These are phyloP conservation scores for Scophthalmus maximus DNA, from an alignment of 2,113 vertebrate species.

Conservation along the genomic window DNA sequence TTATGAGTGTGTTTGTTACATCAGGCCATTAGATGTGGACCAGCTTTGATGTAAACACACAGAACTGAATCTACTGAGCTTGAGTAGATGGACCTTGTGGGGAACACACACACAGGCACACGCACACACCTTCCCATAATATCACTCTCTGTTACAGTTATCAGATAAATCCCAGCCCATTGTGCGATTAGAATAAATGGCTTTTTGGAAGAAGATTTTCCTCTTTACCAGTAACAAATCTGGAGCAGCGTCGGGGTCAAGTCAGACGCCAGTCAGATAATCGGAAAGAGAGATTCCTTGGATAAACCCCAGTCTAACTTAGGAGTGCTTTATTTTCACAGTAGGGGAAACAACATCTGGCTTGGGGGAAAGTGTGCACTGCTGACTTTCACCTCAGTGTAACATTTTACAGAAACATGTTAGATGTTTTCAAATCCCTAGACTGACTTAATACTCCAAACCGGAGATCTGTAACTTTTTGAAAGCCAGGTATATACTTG, in stretches of 20 bases:
- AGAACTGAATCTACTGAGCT: constrained; percentile 37
- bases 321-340: constrained; percentile 18
- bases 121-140: constrained; percentile 17
- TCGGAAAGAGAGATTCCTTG: constrained; percentile 6
- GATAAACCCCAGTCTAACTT: not conserved
- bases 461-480: not conserved
- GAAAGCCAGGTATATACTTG: not conserved
- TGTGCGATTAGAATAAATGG: constrained; percentile 43
- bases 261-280: constrained; percentile 6
- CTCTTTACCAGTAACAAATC: constrained; percentile 10
- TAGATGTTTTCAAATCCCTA: not conserved
- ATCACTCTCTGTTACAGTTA: constrained; percentile 34
- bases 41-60: constrained; percentile 55
- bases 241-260: not conserved
- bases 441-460: not conserved
- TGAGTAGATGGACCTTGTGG: constrained; percentile 65
- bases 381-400: constrained; percentile 3
- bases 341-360: not conserved
- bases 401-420: constrained; percentile 46
- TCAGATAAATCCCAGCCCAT: constrained; percentile 38
- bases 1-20: constrained; percentile 22
- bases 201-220: constrained; percentile 20
- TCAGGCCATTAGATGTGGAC: constrained; percentile 41
- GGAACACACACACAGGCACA: constrained; percentile 11
- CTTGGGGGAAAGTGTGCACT: not conserved